Conservation (phyloP, 2,797 vertebrate species). For the Pempheris klunzingeri region DNA sequence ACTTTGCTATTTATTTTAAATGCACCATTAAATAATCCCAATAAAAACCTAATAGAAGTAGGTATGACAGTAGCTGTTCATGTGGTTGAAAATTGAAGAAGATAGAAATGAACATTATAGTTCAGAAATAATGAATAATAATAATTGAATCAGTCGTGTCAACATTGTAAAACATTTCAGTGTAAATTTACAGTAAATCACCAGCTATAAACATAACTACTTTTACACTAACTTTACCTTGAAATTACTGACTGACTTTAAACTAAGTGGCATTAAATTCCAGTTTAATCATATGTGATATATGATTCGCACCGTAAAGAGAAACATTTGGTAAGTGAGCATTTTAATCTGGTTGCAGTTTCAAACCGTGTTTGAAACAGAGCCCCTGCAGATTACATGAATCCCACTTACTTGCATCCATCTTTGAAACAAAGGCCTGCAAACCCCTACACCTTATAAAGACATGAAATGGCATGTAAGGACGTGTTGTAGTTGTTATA, state of each 20-base stretch:
- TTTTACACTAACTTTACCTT: background rate
- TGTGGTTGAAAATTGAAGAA: too few species aligned
- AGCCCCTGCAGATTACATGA: rapidly evolving
- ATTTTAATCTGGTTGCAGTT: background rate
- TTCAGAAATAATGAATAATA: background rate
- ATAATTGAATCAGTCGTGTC: too few species aligned
- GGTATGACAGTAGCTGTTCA: background rate
- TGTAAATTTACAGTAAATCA: background rate
- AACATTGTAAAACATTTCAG: background rate
- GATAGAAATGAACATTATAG: background rate
- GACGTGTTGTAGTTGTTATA: background rate
- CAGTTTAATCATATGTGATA: background rate
- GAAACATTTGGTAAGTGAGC: too few species aligned
- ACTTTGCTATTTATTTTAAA: background rate
- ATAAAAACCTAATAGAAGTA: background rate
- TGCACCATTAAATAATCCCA: background rate
- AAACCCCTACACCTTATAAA: background rate
- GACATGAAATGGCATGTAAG: background rate
- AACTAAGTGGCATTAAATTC: background rate
- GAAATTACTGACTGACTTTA: background rate
- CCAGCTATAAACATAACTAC: background rate
- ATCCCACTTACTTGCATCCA: background rate
- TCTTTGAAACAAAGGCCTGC: background rate
- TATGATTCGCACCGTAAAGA: background rate
- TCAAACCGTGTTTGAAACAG: background rate